Evolutionary conservation across 2,888 invertebrate genomes (phyloP).

Genomic region (Drosophila cognata): DNA sequence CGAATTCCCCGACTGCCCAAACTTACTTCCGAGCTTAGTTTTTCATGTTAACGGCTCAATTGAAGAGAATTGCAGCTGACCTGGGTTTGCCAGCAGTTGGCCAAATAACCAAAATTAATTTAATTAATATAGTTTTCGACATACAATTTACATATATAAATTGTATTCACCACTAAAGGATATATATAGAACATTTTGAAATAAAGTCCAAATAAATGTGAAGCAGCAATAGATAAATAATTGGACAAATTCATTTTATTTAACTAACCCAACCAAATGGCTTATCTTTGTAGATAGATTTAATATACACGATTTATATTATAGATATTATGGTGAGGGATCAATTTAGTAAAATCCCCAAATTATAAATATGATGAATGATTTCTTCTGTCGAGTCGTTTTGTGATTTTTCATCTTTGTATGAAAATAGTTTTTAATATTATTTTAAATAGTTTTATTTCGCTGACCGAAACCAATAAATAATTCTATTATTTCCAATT

Average conservation of each 20-base stretch:
- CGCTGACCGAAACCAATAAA: constrained; percentile 30
- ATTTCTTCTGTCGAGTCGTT: not conserved
- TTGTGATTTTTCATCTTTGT: not conserved
- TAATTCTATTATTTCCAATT: not conserved
- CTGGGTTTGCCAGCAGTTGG: not conserved
- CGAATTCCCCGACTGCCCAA: constrained; percentile 7
- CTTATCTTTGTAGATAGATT: no score
- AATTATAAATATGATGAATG: not conserved
- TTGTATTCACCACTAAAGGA: not conserved
- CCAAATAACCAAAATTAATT: not conserved
- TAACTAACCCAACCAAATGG: constrained; percentile 3
- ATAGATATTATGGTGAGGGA: not conserved
- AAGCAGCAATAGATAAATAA: not conserved
- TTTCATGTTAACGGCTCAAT: constrained; percentile 44
- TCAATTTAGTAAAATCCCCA: not conserved
- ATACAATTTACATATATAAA: not conserved
- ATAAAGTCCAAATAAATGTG: not conserved
- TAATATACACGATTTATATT: not conserved
- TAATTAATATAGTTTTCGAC: not conserved
- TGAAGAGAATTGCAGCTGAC: constrained; percentile 22
- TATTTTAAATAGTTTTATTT: constrained; percentile 3
- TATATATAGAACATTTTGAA: not conserved
- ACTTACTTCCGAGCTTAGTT: constrained; percentile 3
- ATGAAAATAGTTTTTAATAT: not conserved
- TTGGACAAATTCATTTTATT: not conserved